These are phyloP conservation scores for Tipula vernalis DNA, from an alignment of 2,888 invertebrate species.

Conservation along the genomic window DNA sequence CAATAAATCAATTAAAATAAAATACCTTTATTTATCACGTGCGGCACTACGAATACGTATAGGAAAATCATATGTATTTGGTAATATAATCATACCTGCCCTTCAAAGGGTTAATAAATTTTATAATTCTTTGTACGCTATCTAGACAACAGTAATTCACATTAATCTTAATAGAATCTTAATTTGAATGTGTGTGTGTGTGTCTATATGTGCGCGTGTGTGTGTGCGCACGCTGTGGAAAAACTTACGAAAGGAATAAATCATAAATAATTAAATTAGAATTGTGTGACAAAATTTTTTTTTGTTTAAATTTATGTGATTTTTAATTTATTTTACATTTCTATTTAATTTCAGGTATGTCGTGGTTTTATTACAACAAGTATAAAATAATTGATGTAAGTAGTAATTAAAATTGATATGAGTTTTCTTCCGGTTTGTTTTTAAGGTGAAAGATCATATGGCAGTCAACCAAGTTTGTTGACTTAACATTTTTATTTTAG, in stretches of 20 bases:
- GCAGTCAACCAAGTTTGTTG: background rate
- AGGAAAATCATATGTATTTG: background rate
- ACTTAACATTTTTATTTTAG: background rate
- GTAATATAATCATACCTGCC: background rate
- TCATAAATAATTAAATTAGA: background rate
- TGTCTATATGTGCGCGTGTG: background rate
- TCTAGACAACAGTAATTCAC: background rate
- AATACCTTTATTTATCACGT: background rate
- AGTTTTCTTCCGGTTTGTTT: background rate
- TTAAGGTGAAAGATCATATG: background rate
- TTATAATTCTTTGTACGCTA: background rate
- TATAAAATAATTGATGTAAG: background rate
- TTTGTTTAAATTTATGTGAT: background rate
- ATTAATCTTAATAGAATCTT: background rate
- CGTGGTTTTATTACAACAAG: background rate
- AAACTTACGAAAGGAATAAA: background rate
- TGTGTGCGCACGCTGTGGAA: background rate
- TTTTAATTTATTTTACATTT: background rate
- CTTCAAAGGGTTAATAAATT: background rate
- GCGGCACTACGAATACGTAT: background rate
- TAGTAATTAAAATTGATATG: background rate
- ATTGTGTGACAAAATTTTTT: background rate
- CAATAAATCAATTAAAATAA: background rate
- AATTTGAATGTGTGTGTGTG: background rate
- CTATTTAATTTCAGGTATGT: background rate